These are phyloP conservation scores for Drosophila rhopaloa DNA, from an alignment of 1,140 invertebrate species.

Conservation along the genomic window DNA sequence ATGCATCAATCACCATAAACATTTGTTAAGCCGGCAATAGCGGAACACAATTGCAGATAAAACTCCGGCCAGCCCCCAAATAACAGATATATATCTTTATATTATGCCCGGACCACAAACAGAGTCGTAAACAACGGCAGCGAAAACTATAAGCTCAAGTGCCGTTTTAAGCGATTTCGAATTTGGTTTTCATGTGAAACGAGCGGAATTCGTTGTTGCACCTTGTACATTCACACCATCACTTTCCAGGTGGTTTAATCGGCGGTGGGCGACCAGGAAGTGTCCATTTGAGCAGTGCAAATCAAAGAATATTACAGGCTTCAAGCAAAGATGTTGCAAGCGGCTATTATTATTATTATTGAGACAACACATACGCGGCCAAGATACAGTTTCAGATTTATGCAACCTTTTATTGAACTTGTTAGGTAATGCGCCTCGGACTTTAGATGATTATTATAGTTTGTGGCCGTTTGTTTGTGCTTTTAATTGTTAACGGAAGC, in stretches of 20 bases:
- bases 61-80: slow-evolving; percentile 20
- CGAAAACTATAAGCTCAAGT: slow-evolving; percentile 29
- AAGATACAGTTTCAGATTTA: slow-evolving; percentile 41
- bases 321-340: slow-evolving; percentile 37
- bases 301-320: slow-evolving; percentile 38
- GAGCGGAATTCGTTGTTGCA: slow-evolving; percentile 44
- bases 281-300: slow-evolving; percentile 23
- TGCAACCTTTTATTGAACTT: slow-evolving; percentile 66
- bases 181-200: slow-evolving; percentile 43
- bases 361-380: slow-evolving; percentile 1
- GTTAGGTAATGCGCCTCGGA: slow-evolving; percentile 25
- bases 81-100: slow-evolving; percentile 31
- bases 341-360: slow-evolving; percentile 44
- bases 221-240: slow-evolving; percentile 44
- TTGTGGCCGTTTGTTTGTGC: slow-evolving; percentile 40
- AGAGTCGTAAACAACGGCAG: slow-evolving; percentile 46
- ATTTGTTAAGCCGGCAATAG: slow-evolving; percentile 39
- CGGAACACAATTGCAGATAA: slow-evolving; percentile 58
- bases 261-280: slow-evolving; percentile 34
- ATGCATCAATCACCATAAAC: slow-evolving; percentile 51
- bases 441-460: slow-evolving; percentile 33
- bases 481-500: slow-evolving; percentile 76
- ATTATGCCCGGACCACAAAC: slow-evolving; percentile 33
- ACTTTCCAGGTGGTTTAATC: slow-evolving; percentile 20
- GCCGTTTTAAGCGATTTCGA: slow-evolving; percentile 50